Conservation (phyloP, 2,888 invertebrate species). For the Heteropelma amictum region DNA sequence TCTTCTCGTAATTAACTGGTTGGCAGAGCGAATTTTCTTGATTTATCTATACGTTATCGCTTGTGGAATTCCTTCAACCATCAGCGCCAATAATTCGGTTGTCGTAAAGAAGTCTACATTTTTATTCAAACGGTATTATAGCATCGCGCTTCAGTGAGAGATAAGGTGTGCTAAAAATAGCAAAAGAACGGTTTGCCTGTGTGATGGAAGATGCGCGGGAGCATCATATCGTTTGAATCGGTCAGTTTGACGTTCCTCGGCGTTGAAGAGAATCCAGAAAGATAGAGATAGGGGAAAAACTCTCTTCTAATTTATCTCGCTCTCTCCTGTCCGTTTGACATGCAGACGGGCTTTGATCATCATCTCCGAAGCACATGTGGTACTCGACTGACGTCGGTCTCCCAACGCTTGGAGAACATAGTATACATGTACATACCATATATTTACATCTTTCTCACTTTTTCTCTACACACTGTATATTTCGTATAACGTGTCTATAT, state of each 20-base stretch:
- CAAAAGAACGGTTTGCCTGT: neutral
- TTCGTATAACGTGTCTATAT: slow-evolving; percentile 22
- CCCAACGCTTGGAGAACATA: slow-evolving; percentile 15
- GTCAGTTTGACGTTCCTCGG: slow-evolving; percentile 43
- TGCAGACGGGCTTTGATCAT: slow-evolving; percentile 70
- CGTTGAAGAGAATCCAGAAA: slow-evolving; percentile 33
- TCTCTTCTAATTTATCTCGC: too few relatives aligned
- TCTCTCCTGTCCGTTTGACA: slow-evolving; percentile 65
- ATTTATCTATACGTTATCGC: too few relatives aligned
- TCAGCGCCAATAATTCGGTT: too few relatives aligned
- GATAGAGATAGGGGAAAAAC: slow-evolving; percentile 22
- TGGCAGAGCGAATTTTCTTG: too few relatives aligned
- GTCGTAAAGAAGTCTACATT: too few relatives aligned
- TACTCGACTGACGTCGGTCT: slow-evolving; percentile 33
- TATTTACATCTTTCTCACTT: slow-evolving; percentile 35
- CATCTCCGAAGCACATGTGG: slow-evolving; percentile 45
- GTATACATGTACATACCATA: too few relatives aligned
- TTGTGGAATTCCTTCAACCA: too few relatives aligned
- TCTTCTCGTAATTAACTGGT: too few relatives aligned
- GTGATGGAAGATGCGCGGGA: neutral
- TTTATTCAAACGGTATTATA: too few relatives aligned
- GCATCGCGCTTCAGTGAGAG: slow-evolving; percentile 18
- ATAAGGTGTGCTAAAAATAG: slow-evolving; percentile 23
- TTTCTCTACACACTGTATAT: slow-evolving; percentile 35
- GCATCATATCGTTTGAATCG: slow-evolving; percentile 44